These are phyloP conservation scores for Xestia xanthographa DNA, from an alignment of 2,888 invertebrate species.

Conservation along the genomic window DNA sequence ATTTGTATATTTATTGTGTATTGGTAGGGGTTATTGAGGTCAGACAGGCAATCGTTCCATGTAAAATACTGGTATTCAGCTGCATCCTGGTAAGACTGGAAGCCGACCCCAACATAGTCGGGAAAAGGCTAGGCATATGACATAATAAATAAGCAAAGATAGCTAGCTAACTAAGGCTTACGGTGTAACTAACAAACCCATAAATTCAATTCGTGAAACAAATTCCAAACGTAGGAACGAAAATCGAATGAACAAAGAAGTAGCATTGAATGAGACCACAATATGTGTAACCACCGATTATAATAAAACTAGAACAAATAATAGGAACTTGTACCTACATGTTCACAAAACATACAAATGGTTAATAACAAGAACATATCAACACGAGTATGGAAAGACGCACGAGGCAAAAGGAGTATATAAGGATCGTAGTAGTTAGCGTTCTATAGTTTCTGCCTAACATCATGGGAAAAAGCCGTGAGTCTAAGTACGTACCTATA, in stretches of 20 bases:
- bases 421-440: neutral
- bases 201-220: neutral
- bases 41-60: too few relatives aligned
- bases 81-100: too few relatives aligned
- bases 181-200: neutral
- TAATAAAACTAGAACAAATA: neutral
- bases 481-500: too few relatives aligned
- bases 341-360: neutral
- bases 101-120: too few relatives aligned
- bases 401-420: neutral
- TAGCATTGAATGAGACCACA: neutral
- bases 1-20: too few relatives aligned
- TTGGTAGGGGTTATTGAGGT: too few relatives aligned
- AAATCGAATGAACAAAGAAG: neutral
- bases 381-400: neutral
- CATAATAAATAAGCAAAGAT: neutral
- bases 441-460: neutral
- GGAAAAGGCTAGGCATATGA: too few relatives aligned
- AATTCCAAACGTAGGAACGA: neutral
- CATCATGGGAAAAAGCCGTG: too few relatives aligned
- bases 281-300: neutral
- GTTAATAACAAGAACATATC: neutral
- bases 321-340: neutral
- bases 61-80: too few relatives aligned
- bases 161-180: neutral